Evolutionary conservation across 92 coral and sea anemone species (phyloP), one percentile per base, ranked within the genome.

Genomic region (Zoanthus sociatus): DNA sequence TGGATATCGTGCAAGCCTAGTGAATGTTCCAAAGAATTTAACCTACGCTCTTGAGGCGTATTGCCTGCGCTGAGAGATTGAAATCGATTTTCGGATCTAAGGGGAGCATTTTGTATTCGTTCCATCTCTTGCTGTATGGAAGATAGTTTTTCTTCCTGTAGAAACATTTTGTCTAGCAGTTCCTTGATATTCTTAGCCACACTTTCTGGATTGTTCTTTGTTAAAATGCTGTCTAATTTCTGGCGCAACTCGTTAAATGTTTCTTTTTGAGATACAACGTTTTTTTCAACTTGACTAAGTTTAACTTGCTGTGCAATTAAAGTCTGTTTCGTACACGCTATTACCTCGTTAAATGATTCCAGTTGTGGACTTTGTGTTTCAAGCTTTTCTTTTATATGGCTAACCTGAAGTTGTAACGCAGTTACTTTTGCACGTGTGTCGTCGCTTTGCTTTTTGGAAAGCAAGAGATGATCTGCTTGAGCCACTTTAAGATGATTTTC

Each of bases 1-100:
- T 92, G 95, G 64, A 93, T 90, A 44, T 95, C 97, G 54, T 91
- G 98, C 54, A 92, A 76, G 17, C 95, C 63, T 7, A 92, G 54
- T 32, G 93, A 90, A 51, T 94, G 94, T 17, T 95, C 98, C 46
- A 95, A 42, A 2, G 88, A 87, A 20, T 73, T 89, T 5, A 87
- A 69, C 10, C 93, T 90, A 15, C 92, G 89, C 50, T 90, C 90
- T 21, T 66, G 50, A 13, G 86, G 85, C 58, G 87, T 79, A 9
- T 42, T 55, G 53, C 83, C 66, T 26, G 46, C 15, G 46, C 26
- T 64, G 14, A 64, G 20, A 15, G 85, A 81, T 2, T 64, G 73
- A 81, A 81, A 81, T 5, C 73, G 61, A 64, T 31, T 0, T 64
- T 66, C 20, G 0, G 46, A 47, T 9, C 85, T 73, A 63, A 70